These are phyloP conservation scores for Drosophila meridiana DNA, from an alignment of 2,888 invertebrate species.

Conservation along the genomic window DNA sequence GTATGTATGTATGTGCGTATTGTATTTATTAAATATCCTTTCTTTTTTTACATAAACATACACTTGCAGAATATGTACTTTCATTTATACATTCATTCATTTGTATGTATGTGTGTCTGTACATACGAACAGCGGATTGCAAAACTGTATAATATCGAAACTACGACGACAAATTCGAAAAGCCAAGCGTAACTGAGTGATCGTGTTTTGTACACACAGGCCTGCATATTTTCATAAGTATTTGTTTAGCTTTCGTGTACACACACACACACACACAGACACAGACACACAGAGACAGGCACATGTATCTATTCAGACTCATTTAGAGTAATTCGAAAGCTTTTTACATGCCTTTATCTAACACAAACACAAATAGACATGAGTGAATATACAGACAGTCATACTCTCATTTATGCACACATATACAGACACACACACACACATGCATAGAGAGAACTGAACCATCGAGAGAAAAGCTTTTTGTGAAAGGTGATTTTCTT, in stretches of 20 bases:
- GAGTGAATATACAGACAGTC: constrained; percentile 26
- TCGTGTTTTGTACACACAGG: constrained; percentile 40
- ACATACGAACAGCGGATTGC: constrained; percentile 18
- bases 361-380: constrained; percentile 37
- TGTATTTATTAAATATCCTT: background rate
- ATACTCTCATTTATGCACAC: constrained; percentile 10
- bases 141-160: constrained; percentile 38
- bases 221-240: constrained; percentile 34
- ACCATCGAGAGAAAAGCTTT: constrained; percentile 74
- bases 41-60: background rate
- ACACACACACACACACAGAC: constrained; percentile 3
- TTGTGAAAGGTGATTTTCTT: constrained; percentile 74
- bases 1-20: background rate
- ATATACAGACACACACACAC: background rate
- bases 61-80: background rate
- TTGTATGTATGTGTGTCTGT: constrained; percentile 3
- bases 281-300: background rate
- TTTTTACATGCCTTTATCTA: constrained; percentile 62
- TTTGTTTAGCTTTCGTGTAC: constrained; percentile 62
- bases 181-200: constrained; percentile 61
- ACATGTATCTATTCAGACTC: constrained; percentile 43
- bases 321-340: constrained; percentile 64
- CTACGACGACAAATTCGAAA: constrained; percentile 62
- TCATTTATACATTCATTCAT: constrained; percentile 12
- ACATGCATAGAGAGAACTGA: constrained; percentile 44